Evolutionary conservation across 2,888 invertebrate species (phyloP).

Genomic region (Thumatha senex): DNA sequence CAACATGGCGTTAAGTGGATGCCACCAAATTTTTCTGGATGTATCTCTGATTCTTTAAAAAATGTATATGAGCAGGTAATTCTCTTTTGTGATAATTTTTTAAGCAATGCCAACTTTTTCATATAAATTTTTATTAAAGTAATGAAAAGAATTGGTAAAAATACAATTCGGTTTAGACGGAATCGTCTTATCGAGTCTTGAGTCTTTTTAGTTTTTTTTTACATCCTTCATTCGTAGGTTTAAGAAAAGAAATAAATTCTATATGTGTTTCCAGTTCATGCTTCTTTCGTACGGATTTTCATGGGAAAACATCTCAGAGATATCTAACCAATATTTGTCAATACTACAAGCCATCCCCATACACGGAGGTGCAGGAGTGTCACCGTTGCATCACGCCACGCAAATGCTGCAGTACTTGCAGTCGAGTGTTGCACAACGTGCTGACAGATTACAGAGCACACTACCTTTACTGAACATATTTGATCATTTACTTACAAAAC

Average conservation of each 20-base stretch:
- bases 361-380: slow-evolving; percentile 87
- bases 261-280: slow-evolving; percentile 51
- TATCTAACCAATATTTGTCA: slow-evolving; percentile 81
- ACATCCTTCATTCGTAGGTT: background rate
- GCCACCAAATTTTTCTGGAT: slow-evolving; percentile 89
- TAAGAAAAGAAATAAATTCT: slow-evolving; percentile 80
- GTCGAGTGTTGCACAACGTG: slow-evolving; percentile 60
- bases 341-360: slow-evolving; percentile 77
- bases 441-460: slow-evolving; percentile 80
- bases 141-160: no score
- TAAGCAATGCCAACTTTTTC: no score
- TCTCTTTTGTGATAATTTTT: slow-evolving; percentile 86
- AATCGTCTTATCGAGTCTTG: no score
- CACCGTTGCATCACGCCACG: slow-evolving; percentile 81
- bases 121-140: no score
- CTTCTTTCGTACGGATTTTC: slow-evolving; percentile 85
- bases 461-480: slow-evolving; percentile 85
- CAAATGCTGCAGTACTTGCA: slow-evolving; percentile 83
- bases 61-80: slow-evolving; percentile 82
- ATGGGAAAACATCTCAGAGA: slow-evolving; percentile 81
- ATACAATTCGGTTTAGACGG: no score
- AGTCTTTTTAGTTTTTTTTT: no score
- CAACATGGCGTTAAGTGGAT: slow-evolving; percentile 88
- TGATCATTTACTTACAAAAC: slow-evolving; percentile 67
- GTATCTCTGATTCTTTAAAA: slow-evolving; percentile 86